phyloP scores from a whole-genome alignment of 2,888 invertebrate species.

The Diachrysia chrysitis region DNA sequence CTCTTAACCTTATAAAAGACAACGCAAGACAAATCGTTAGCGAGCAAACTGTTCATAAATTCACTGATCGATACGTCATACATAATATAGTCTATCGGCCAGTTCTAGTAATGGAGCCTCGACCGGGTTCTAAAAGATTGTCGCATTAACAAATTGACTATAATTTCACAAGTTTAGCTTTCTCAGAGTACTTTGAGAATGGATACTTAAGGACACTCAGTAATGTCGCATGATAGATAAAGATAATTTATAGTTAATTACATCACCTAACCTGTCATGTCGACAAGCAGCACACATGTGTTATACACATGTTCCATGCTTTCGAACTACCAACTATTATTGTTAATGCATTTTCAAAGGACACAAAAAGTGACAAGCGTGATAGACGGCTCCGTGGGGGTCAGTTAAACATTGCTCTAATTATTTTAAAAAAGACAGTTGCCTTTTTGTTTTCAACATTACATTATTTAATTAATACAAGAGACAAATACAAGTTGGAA shows the following conservation, averaged over 20 bases:
- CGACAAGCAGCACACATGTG: slow-evolving; percentile 36
- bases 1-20: slow-evolving; percentile 37
- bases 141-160: background rate
- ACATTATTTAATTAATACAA: background rate
- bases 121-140: background rate
- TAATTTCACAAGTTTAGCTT: background rate
- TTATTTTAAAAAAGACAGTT: background rate
- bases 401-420: slow-evolving; percentile 14
- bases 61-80: slow-evolving; percentile 32
- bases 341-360: slow-evolving; percentile 9
- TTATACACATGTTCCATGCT: slow-evolving; percentile 48
- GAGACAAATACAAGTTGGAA: background rate
- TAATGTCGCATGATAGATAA: slow-evolving; percentile 19
- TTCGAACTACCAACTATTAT: slow-evolving; percentile 21
- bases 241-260: slow-evolving; percentile 8
- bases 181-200: background rate
- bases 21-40: slow-evolving; percentile 28
- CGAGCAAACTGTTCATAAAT: slow-evolving; percentile 30
- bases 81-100: background rate
- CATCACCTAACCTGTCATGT: slow-evolving; percentile 17
- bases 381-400: slow-evolving; percentile 49
- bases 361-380: slow-evolving; percentile 41
- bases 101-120: slow-evolving; percentile 1
- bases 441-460: background rate
- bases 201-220: background rate